Base-by-base conservation (phyloP, 2,888 invertebrate genomes). In the Trachelus iudaicus region DNA sequence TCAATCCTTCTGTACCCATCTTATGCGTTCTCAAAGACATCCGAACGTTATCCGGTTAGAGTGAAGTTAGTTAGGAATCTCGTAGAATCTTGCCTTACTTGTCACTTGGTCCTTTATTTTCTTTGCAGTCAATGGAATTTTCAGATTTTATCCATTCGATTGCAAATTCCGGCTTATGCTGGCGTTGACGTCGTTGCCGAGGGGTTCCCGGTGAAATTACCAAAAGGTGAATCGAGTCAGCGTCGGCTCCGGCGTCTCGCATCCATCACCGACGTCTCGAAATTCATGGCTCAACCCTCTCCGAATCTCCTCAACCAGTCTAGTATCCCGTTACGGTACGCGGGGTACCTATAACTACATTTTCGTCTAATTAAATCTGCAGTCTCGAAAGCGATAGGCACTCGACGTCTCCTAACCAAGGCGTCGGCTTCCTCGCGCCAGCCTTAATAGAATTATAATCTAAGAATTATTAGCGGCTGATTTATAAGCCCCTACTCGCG, bases 351-450 rank as follows among this genome's bases (percentile, higher is more conserved):
- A 56, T 75, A 77, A 75, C 76, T 69, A 69, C 79, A 78, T 82
- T 81, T 76, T 69, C 80, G 79, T 83, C 80, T 83, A 81, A 83
- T 83, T 80, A 83, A 83, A 82, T 81, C 79, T 69, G 73, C 78
- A 73, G 76, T 76, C 79, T 75, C 73, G 76, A 77, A 78, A 77
- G 71, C 79, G 79, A 82, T 80, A 79, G 37, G 73, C 68, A 80
- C 56, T 23, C 79, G 77, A 80, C 71, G 56, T 68, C 69, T 75
- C 56, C 73, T 34, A 69, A 31, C 40, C 68, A 34, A 75, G 77
- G 76, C 75, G 76, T 76, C 71, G 34, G 34, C 23, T 31, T 71
- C 23, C 30, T 15, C 73, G 69, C 74, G 73, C 35, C 68, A 30
- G 33, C 56, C 69, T 74, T 77, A 37, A 77, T 75, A 69, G 69